These are phyloP conservation scores for Brachionus paranguensis DNA, from an alignment of 1,140 invertebrate species.

Conservation along the genomic window DNA sequence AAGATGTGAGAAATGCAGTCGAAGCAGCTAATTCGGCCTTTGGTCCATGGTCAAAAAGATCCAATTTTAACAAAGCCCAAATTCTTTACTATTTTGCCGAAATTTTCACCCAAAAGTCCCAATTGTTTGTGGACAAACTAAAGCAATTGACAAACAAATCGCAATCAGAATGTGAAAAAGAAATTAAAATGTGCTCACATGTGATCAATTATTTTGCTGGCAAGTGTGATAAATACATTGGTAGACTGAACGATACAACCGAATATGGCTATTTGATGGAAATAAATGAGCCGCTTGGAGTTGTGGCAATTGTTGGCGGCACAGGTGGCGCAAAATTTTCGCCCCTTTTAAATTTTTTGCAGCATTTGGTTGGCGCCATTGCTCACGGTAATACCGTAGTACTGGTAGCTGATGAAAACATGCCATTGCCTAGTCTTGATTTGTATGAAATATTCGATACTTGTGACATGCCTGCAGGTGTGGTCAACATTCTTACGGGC, in stretches of 20 bases:
- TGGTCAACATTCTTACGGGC: slow-evolving; percentile 59
- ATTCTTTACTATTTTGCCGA: slow-evolving; percentile 59
- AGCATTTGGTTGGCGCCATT: slow-evolving; percentile 56
- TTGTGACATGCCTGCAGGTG: slow-evolving; percentile 58
- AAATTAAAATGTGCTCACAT: slow-evolving; percentile 54
- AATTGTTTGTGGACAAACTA: slow-evolving; percentile 51
- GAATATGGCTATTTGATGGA: slow-evolving; percentile 55
- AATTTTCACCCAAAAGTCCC: slow-evolving; percentile 52
- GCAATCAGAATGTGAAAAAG: slow-evolving; percentile 45
- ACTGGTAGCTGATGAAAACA: slow-evolving; percentile 55
- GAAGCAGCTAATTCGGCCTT: slow-evolving; percentile 54
- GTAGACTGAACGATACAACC: slow-evolving; percentile 56
- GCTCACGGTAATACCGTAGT: slow-evolving; percentile 57
- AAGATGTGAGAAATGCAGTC: slow-evolving; percentile 59
- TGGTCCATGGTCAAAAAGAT: slow-evolving; percentile 54
- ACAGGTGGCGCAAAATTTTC: slow-evolving; percentile 42
- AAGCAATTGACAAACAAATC: slow-evolving; percentile 46
- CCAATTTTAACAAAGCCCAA: slow-evolving; percentile 57
- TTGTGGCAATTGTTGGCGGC: slow-evolving; percentile 58
- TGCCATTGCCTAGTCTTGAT: slow-evolving; percentile 53
- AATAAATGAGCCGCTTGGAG: slow-evolving; percentile 56
- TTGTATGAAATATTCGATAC: slow-evolving; percentile 59
- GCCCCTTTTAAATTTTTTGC: slow-evolving; percentile 56
- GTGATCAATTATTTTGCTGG: slow-evolving; percentile 58
- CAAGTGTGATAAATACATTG: slow-evolving; percentile 57